Conservation (phyloP, 2,113 vertebrate genomes). For the Ptyas mucosa region DNA sequence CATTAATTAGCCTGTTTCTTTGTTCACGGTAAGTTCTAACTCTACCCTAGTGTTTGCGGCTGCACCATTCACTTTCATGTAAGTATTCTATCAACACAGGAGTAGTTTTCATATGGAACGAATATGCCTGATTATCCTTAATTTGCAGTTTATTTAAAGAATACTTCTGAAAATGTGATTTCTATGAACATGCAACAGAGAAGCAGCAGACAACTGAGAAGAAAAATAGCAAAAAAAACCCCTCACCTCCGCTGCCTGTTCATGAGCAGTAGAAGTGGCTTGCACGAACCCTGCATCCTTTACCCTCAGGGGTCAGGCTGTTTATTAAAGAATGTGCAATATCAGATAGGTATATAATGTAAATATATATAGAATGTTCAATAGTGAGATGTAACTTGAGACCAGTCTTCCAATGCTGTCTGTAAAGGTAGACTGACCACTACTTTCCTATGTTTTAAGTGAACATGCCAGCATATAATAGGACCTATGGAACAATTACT, state of each 20-base stretch:
- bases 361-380: slow-evolving; percentile 21
- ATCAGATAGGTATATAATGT: not conserved
- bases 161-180: not conserved
- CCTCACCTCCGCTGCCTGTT: too few relatives aligned
- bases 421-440: slow-evolving; percentile 12
- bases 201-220: not conserved
- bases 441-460: slow-evolving; percentile 38
- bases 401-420: not conserved
- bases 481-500: slow-evolving; percentile 50
- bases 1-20: not conserved
- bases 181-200: not conserved
- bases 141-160: not conserved
- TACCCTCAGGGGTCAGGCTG: not conserved
- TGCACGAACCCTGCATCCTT: not conserved
- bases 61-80: not conserved
- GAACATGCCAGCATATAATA: slow-evolving; percentile 51
- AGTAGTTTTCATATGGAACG: not conserved
- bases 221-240: too few relatives aligned
- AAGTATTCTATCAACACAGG: not conserved
- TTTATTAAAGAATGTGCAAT: not conserved
- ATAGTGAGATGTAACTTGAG: slow-evolving; percentile 37
- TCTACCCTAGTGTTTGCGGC: not conserved
- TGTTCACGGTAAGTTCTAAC: not conserved
- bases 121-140: not conserved
- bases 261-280: not conserved